phyloP scores from a whole-genome alignment of 2,888 invertebrate genomes.

The Arrhopalites spinosus region DNA sequence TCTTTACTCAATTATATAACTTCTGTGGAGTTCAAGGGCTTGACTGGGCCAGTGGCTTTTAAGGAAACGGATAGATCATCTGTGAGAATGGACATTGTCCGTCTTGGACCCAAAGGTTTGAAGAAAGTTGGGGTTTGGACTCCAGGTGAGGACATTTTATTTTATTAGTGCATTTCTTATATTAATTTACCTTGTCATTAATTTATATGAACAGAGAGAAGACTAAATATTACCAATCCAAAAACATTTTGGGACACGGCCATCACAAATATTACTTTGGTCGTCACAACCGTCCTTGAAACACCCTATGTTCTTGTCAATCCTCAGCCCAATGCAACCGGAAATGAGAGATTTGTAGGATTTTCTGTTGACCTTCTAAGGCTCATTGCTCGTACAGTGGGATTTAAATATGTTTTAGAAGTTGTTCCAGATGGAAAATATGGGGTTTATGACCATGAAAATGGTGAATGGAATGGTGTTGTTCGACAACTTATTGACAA shows the following conservation, averaged over 20 bases:
- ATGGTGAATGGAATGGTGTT: conserved; percentile 88
- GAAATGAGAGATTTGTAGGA: conserved; percentile 84
- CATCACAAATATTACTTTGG: conserved; percentile 81
- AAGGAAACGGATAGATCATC: conserved; percentile 80
- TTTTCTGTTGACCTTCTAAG: conserved; percentile 89
- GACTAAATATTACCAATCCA: conserved; percentile 81
- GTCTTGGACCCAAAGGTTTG: conserved; percentile 77
- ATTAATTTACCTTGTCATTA: too few relatives aligned
- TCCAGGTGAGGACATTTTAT: too few relatives aligned
- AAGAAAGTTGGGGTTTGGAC: conserved; percentile 84
- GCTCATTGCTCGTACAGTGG: conserved; percentile 79
- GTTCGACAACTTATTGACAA: conserved; percentile 75
- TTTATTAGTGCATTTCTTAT: too few relatives aligned
- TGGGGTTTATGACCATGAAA: conserved; percentile 83
- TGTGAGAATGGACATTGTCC: conserved; percentile 82
- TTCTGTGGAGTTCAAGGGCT: conserved; percentile 77
- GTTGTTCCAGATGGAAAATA: conserved; percentile 90
- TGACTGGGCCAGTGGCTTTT: conserved; percentile 87
- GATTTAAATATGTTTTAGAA: conserved; percentile 83
- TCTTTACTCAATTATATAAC: conserved; percentile 76
- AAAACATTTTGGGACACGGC: conserved; percentile 83
- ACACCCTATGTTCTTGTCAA: conserved; percentile 90
- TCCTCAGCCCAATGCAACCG: conserved; percentile 80
- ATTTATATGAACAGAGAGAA: too few relatives aligned
- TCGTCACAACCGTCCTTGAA: conserved; percentile 90